Percentiles rank a stretch among this genome's conserved stretches.
Conservation (phyloP, 2,113 vertebrate species). For the Sapajus apella region DNA sequence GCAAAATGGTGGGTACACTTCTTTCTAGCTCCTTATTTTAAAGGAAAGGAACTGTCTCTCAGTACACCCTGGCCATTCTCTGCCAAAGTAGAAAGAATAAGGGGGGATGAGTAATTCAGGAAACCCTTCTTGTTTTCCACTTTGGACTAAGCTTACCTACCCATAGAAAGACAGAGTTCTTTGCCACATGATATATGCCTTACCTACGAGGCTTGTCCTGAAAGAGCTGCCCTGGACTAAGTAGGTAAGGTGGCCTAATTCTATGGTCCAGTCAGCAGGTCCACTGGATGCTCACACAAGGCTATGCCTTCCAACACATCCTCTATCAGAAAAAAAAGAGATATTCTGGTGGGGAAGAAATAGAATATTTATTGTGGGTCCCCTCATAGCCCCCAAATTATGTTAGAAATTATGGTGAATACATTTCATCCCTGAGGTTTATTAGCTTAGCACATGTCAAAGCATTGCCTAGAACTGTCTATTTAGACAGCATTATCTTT, state of each 20-base stretch:
- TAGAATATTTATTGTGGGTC: neutral
- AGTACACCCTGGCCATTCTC: neutral
- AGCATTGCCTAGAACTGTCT: neutral
- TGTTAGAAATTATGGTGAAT: neutral
- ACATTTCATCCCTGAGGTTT: neutral
- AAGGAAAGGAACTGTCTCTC: neutral
- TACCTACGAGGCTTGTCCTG: neutral
- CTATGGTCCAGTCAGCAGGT: neutral
- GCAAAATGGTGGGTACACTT: neutral
- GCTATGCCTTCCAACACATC: neutral
- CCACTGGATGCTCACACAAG: neutral
- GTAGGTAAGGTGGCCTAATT: neutral
- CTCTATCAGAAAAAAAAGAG: neutral
- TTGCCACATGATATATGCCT: neutral
- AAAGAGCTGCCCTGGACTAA: too few relatives aligned
- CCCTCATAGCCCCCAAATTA: neutral
- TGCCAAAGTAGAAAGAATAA: neutral
- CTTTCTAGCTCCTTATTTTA: neutral
- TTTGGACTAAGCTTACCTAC: neutral
- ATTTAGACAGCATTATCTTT: neutral
- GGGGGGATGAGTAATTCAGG: neutral
- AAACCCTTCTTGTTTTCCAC: neutral
- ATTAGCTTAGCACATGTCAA: neutral
- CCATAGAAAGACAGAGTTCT: neutral
- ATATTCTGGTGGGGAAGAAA: neutral